Evolutionary conservation across 1,140 invertebrate species (phyloP), one percentile per base, ranked within the genome.

Genomic region (Aphelinus certus): DNA sequence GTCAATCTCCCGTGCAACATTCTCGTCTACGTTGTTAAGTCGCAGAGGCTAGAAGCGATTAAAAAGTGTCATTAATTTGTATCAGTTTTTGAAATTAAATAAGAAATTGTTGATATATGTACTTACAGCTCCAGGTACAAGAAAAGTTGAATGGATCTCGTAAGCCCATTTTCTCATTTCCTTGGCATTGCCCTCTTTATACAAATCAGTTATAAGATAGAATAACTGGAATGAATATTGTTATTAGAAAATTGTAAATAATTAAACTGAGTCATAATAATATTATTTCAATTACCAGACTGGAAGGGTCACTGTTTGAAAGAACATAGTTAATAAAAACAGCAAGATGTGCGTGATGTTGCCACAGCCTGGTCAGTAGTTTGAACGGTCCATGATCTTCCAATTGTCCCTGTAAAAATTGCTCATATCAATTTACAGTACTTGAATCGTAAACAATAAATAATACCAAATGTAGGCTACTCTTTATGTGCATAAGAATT

Each of bases 111-210:
- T 26, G 26, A 26, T 26, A 26, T 26, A 26, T 26, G 26, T 74
- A 89, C 89, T 88, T 84, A 91, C 95, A 79, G 96, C 96, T 82
- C 93, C 92, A 81, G 96, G 95, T 80, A 97, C 94, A 73, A 98
- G 89, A 89, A 98, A 99, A 82, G 95, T 97, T 70, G 97, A 98
- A 88, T 98, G 96, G 82, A 99, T 97, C 90, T 99, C 97, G 88
- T 98, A 98, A 48, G 97, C 97, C 97, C 97, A 99, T 86, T 97
- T 96, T 71, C 94, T 92, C 91, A 98, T 92, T 83, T 97, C 95
- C 87, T 97, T 97, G 53, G 91, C 91, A 81, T 92, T 95, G 49
- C 94, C 94, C 83, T 95, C 92, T 83, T 95, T 94, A 84, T 95
- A 96, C 51, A 94, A 87, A 83, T 95, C 94, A 42, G 95, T 95